Evolutionary conservation across 2,797 vertebrate genomes (phyloP).

Genomic region (Darevskia nairensis): DNA sequence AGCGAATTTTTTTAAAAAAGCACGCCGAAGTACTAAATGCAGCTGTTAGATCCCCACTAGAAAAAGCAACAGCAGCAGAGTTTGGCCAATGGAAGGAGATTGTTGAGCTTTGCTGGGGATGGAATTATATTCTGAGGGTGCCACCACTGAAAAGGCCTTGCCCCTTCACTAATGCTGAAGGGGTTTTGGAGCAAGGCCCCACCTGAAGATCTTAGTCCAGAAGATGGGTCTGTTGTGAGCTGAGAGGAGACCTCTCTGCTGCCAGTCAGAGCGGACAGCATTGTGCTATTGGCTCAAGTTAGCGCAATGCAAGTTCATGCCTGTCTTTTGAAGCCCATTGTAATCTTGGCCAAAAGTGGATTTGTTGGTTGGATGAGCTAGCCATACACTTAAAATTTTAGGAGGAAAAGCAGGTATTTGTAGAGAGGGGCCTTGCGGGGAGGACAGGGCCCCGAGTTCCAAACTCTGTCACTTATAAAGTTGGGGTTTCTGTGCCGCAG

Average conservation of each 20-base stretch:
- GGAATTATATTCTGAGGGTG: not conserved
- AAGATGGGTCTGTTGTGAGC: not conserved
- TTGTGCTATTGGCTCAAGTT: not conserved
- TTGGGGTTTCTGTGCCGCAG: too few relatives aligned
- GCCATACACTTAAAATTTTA: not conserved
- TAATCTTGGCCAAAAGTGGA: not conserved
- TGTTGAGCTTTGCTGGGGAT: not conserved
- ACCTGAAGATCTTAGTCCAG: not conserved
- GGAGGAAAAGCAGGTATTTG: not conserved
- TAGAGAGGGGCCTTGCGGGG: not conserved
- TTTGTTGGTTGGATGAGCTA: not conserved
- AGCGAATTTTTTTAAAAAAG: too few relatives aligned
- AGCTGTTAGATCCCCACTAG: too few relatives aligned
- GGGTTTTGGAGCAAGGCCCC: not conserved
- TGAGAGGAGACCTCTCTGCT: not conserved
- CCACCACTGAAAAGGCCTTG: not conserved
- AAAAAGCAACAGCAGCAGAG: too few relatives aligned
- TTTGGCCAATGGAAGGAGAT: not conserved
- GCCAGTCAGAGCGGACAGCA: not conserved
- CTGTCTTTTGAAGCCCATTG: not conserved
- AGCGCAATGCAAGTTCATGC: not conserved
- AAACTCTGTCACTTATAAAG: not conserved
- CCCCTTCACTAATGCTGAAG: not conserved
- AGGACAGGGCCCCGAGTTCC: not conserved
- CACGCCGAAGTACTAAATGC: too few relatives aligned